These are phyloP conservation scores for Okamejei kenojei DNA, from an alignment of 2,797 vertebrate genomes.

Conservation along the genomic window DNA sequence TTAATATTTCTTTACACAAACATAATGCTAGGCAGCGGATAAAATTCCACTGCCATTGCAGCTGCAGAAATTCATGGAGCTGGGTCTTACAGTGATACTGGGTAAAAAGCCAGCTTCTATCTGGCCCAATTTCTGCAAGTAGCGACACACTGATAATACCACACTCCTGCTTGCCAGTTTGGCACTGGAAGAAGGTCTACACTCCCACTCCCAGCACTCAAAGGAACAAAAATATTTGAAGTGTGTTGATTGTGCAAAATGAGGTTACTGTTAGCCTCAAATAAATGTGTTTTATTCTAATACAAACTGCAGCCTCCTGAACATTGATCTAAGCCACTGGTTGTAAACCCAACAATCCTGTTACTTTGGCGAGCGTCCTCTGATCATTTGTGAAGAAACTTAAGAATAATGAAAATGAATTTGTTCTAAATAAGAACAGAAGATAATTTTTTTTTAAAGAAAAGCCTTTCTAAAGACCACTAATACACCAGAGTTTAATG, in stretches of 20 bases:
- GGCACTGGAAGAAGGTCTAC: not conserved
- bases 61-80: not conserved
- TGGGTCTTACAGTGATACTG: not conserved
- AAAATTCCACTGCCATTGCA: not conserved
- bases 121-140: not conserved
- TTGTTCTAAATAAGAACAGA: not conserved
- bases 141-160: not conserved
- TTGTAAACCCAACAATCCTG: too few relatives aligned
- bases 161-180: not conserved
- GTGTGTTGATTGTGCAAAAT: not conserved
- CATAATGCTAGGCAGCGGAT: not conserved
- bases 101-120: not conserved
- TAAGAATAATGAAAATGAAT: not conserved
- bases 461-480: not conserved
- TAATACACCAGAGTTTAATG: not conserved
- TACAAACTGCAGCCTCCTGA: not conserved
- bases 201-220: not conserved
- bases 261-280: not conserved
- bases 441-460: not conserved
- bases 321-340: not conserved
- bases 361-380: too few relatives aligned
- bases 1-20: not conserved
- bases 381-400: not conserved
- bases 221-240: not conserved
- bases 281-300: not conserved